phyloP scores from a whole-genome alignment of 2,113 vertebrate genomes.

The Verasper variegatus region DNA sequence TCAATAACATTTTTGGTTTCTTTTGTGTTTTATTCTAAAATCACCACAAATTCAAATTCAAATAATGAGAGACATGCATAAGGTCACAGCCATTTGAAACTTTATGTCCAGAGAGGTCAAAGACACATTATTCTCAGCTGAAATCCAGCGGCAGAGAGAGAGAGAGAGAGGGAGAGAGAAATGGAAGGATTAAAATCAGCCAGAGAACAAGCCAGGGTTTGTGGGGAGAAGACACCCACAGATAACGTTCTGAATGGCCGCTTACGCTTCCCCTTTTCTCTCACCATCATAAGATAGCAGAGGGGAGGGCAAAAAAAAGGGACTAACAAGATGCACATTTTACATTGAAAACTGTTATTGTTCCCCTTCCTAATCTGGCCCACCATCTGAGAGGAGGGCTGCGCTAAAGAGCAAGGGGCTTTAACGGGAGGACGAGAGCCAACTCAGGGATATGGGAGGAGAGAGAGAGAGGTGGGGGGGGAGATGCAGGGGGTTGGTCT shows the following conservation, averaged over 20 bases:
- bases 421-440: conserved; percentile 93
- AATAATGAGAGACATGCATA: too few species aligned
- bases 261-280: conserved; percentile 69
- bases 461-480: conserved; percentile 76
- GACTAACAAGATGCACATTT: conserved; percentile 94
- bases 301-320: conserved; percentile 63
- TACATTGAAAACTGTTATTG: conserved; percentile 98
- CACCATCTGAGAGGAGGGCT: conserved; percentile 93
- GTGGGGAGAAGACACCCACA: conserved; percentile 86
- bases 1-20: not conserved
- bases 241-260: conserved; percentile 88
- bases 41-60: not conserved
- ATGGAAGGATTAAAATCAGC: conserved; percentile 61
- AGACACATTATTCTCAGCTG: conserved; percentile 1
- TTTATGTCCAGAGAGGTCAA: too few species aligned
- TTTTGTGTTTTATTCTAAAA: not conserved
- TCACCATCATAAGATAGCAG: conserved; percentile 59
- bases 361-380: conserved; percentile 95
- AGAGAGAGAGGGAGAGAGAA: conserved; percentile 50
- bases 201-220: conserved; percentile 64
- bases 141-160: conserved; percentile 40
- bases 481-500: conserved; percentile 78
- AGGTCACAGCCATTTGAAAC: too few species aligned
- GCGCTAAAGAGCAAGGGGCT: conserved; percentile 84
- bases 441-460: conserved; percentile 84